Percentiles rank a stretch among this genome's conserved stretches.
These are phyloP conservation scores for Bradypodion ventrale DNA, from an alignment of 2,797 vertebrate species.

Conservation along the genomic window DNA sequence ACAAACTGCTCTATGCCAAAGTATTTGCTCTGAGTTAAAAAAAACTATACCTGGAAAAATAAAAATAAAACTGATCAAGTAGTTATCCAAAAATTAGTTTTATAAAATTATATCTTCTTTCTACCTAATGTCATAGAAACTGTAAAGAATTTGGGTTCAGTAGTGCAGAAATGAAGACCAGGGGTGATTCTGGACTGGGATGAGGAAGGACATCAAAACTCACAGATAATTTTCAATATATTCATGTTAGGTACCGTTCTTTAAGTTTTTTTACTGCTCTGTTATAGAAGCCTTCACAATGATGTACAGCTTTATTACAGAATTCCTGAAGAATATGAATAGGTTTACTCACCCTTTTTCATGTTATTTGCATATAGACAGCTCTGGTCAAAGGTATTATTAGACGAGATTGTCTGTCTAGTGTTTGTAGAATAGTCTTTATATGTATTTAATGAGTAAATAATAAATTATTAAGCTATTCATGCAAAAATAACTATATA, in stretches of 20 bases:
- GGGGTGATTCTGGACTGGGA: too few species aligned
- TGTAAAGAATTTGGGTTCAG: background rate
- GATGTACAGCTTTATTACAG: too few species aligned
- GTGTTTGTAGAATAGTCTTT: background rate
- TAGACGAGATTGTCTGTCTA: background rate
- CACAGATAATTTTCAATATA: too few species aligned
- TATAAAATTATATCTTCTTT: slow-evolving; percentile 9
- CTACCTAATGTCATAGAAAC: background rate
- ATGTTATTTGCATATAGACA: background rate
- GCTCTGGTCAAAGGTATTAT: background rate
- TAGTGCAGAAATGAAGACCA: too few species aligned
- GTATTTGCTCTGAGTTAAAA: slow-evolving; percentile 57
- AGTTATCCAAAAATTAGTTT: slow-evolving; percentile 14
- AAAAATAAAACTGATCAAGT: slow-evolving; percentile 8
- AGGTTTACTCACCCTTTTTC: background rate
- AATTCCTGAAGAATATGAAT: too few species aligned
- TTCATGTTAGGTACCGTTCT: too few species aligned
- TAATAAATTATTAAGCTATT: background rate
- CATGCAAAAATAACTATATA: too few species aligned
- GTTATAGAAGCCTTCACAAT: too few species aligned
- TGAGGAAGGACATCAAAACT: too few species aligned
- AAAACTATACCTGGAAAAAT: background rate
- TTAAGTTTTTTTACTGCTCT: too few species aligned
- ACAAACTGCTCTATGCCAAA: slow-evolving; percentile 71
- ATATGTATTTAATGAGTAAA: background rate